Evolutionary conservation across 1,140 invertebrate genomes (phyloP), one percentile per base, ranked within the genome.

Genomic region (Hormaphis cornu): DNA sequence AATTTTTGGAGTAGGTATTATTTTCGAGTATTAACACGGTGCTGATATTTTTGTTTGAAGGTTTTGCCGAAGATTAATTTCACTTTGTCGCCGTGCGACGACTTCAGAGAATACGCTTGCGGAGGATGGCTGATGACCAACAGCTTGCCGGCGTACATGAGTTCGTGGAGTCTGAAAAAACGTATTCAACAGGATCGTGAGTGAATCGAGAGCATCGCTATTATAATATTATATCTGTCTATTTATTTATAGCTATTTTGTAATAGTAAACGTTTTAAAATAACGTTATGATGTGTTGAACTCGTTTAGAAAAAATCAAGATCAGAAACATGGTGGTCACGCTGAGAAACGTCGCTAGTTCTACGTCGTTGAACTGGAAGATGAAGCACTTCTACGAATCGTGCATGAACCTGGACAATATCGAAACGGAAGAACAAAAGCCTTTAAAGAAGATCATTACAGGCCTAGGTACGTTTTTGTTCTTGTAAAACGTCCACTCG

Each of bases 61-160:
- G 74, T 85, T 22, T 71, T 85, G 14, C 74, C 77, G 6, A 76
- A 78, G 26, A 78, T 85, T 73, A 81, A 85, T 72, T 70, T 74
- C 9, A 77, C 73, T 2, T 76, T 78, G 2, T 74, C 80, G 50
- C 82, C 83, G 4, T 86, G 84, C 73, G 75, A 80, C 12, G 79
- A 85, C 73, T 83, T 85, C 72, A 83, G 81, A 76, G 75, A 80
- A 46, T 86, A 81, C 73, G 78, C 83, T 7, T 86, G 84, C 73
- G 82, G 83, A 7, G 76, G 77, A 22, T 85, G 83, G 82, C 74
- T 83, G 9, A 71, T 75, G 56, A 72, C 75, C 10, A 78, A 78
- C 26, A 76, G 76, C 2, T 77, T 81, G 28, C 73, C 73, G 28
- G 73, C 75, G 6, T 74, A 75, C 44, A 73, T 72, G 53, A 74